These are phyloP conservation scores for Siniperca undulata DNA, from an alignment of 2,797 vertebrate species.

Conservation along the genomic window DNA sequence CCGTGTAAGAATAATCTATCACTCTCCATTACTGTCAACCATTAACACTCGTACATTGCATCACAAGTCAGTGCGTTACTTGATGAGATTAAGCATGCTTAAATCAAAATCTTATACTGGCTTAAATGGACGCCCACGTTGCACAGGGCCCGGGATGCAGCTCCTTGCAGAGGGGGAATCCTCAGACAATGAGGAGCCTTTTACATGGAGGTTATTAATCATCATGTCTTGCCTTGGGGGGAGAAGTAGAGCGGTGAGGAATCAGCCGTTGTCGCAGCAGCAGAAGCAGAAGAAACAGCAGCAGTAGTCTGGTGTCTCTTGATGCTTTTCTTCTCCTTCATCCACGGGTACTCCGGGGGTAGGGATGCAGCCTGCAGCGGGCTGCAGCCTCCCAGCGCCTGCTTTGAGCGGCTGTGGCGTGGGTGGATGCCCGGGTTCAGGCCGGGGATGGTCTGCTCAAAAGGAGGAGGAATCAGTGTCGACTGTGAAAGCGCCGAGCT, in stretches of 20 bases:
- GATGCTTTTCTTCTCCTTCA: conserved; percentile 97
- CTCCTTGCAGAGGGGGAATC: conserved; percentile 47
- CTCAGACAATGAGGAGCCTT: conserved; percentile 73
- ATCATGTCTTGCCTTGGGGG: conserved; percentile 94
- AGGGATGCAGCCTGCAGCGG: conserved; percentile 89
- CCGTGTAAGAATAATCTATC: conserved; percentile 95
- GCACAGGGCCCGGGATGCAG: conserved; percentile 54
- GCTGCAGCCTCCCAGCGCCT: conserved; percentile 89
- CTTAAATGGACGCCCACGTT: conserved; percentile 71
- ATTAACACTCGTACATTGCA: conserved; percentile 92
- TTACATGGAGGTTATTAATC: conserved; percentile 76
- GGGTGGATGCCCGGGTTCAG: conserved; percentile 93
- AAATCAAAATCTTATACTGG: conserved; percentile 86
- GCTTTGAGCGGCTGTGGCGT: conserved; percentile 94
- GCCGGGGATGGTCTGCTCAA: conserved; percentile 96
- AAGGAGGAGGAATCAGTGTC: conserved; percentile 99
- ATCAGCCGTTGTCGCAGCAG: conserved; percentile 82
- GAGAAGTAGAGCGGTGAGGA: conserved; percentile 91
- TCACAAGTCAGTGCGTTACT: conserved; percentile 89
- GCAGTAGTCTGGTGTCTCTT: conserved; percentile 88
- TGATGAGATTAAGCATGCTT: conserved; percentile 91
- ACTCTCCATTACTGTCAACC: conserved; percentile 99
- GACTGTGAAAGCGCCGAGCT: conserved; percentile 97
- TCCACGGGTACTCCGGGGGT: conserved; percentile 96
- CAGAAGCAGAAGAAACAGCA: conserved; percentile 71